phyloP scores from a whole-genome alignment of 2,888 invertebrate species.

The Campoletis raptor region DNA sequence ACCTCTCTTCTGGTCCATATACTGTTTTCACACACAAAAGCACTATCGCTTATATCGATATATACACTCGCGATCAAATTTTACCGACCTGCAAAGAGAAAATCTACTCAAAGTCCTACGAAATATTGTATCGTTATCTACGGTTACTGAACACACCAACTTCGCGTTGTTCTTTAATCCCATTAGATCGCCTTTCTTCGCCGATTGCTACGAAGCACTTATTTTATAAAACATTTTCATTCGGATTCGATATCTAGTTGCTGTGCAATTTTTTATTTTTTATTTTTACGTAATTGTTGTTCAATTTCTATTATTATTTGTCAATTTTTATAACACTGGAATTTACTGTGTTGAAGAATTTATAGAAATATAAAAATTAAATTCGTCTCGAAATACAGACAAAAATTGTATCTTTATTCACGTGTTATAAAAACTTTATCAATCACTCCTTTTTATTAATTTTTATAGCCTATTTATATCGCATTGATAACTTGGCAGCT shows the following conservation, averaged over 20 bases:
- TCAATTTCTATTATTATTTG: no score
- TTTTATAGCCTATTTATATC: not conserved
- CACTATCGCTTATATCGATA: constrained; percentile 63
- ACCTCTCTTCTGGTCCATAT: constrained; percentile 24
- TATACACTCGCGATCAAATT: constrained; percentile 19
- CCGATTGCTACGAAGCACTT: not conserved
- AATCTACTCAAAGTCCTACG: not conserved
- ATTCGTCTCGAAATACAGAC: not conserved
- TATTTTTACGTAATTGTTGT: not conserved
- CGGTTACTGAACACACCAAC: not conserved
- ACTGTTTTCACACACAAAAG: constrained; percentile 52
- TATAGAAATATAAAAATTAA: no score
- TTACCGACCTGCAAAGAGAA: constrained; percentile 17
- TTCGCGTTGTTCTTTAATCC: not conserved
- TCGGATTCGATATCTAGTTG: not conserved
- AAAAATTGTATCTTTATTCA: not conserved
- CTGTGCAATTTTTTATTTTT: not conserved
- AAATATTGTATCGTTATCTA: constrained; percentile 39
- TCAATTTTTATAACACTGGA: no score
- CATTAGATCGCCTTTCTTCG: not conserved
- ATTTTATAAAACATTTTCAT: not conserved
- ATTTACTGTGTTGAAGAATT: no score
- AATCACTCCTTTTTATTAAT: not conserved
- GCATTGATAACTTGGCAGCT: not conserved
- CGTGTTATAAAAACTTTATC: not conserved